A percentile compares a stretch with the other conserved stretches of the same genome.
phyloP scores from a whole-genome alignment of 2,888 invertebrate genomes.

The Auanema sp. region DNA sequence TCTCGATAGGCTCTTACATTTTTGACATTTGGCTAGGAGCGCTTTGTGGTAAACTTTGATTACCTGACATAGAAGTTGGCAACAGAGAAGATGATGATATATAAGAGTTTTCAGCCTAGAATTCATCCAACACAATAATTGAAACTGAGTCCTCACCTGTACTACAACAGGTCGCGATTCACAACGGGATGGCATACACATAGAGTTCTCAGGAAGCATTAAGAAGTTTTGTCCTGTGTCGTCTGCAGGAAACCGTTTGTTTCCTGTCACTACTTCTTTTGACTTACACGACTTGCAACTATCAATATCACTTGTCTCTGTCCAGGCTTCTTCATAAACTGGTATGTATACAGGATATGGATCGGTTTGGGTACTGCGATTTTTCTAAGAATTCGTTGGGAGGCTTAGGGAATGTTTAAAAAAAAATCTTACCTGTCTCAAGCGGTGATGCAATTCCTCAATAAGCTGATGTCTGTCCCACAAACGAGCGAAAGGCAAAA shows the following conservation, averaged over 20 bases:
- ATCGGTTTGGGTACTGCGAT: constrained; percentile 47
- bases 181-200: constrained; percentile 42
- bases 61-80: constrained; percentile 6
- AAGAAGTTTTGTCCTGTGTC: constrained; percentile 20
- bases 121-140: background rate
- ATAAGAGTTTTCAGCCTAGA: constrained; percentile 17
- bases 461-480: constrained; percentile 38
- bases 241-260: background rate
- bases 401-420: background rate
- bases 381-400: constrained; percentile 17
- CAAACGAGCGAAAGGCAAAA: constrained; percentile 42
- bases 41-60: constrained; percentile 4
- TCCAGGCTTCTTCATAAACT: constrained; percentile 38
- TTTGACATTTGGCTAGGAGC: constrained; percentile 18
- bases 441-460: constrained; percentile 39
- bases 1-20: constrained; percentile 11
- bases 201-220: constrained; percentile 34
- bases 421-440: constrained; percentile 22
- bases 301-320: constrained; percentile 44
- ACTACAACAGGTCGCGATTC: constrained; percentile 40
- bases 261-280: no score
- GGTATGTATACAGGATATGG: constrained; percentile 18
- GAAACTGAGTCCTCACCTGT: no score
- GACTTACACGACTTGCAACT: constrained; percentile 18
- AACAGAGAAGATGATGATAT: constrained; percentile 15